phyloP scores from a whole-genome alignment of 2,888 invertebrate genomes.

The Melolontha melolontha region DNA sequence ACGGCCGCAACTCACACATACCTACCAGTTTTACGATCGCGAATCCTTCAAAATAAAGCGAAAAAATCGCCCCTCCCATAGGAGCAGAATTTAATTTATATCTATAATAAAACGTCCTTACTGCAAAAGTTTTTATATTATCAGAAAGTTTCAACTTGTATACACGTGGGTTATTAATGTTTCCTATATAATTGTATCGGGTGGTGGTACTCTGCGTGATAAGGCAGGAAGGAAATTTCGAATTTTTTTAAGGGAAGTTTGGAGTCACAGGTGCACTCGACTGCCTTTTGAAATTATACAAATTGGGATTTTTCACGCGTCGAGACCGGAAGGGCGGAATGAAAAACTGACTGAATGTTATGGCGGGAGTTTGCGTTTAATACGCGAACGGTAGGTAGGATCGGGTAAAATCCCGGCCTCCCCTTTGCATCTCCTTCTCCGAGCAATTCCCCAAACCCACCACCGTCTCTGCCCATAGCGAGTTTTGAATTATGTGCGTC shows the following conservation, averaged over 20 bases:
- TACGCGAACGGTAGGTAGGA: not conserved
- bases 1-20: not conserved
- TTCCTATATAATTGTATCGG: slow-evolving; percentile 28
- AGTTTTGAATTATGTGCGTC: slow-evolving; percentile 15
- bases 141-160: slow-evolving; percentile 21
- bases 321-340: not conserved
- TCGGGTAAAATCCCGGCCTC: too few species aligned
- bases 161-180: slow-evolving; percentile 27
- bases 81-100: slow-evolving; percentile 24
- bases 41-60: slow-evolving; percentile 21
- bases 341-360: slow-evolving; percentile 9
- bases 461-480: not conserved
- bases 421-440: too few species aligned
- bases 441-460: not conserved
- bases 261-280: slow-evolving; percentile 20
- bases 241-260: slow-evolving; percentile 19
- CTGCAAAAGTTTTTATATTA: slow-evolving; percentile 30
- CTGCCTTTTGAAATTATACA: slow-evolving; percentile 33
- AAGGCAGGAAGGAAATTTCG: slow-evolving; percentile 6
- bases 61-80: slow-evolving; percentile 2
- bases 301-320: slow-evolving; percentile 33
- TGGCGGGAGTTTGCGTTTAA: not conserved
- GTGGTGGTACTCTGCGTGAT: not conserved
- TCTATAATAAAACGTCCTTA: slow-evolving; percentile 25
- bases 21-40: not conserved